Evolutionary conservation across 2,888 invertebrate species (phyloP).

Genomic region (Drosophila niveifrons): DNA sequence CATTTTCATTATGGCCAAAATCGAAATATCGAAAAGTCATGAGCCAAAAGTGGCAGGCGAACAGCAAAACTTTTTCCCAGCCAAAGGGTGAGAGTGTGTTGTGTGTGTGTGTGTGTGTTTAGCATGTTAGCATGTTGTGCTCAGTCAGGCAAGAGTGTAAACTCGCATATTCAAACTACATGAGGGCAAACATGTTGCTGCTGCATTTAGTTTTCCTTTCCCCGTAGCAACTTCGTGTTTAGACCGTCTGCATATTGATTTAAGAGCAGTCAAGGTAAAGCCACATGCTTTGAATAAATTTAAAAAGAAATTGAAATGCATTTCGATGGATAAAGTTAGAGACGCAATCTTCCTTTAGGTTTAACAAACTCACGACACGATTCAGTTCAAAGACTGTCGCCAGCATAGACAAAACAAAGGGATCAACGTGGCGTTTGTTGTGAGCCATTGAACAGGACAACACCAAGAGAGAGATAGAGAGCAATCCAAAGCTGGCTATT

Average conservation of each 20-base stretch:
- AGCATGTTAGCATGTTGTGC: conserved; percentile 44
- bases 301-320: conserved; percentile 38
- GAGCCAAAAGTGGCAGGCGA: conserved; percentile 21
- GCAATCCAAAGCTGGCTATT: conserved; percentile 18
- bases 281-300: conserved; percentile 27
- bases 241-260: conserved; percentile 43
- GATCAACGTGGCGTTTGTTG: not conserved
- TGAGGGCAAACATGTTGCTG: conserved; percentile 1
- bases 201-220: conserved; percentile 14
- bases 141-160: conserved; percentile 45
- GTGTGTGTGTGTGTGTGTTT: not conserved
- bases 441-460: conserved; percentile 23
- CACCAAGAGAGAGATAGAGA: not conserved
- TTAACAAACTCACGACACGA: conserved; percentile 12
- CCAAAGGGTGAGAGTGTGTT: not conserved
- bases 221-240: conserved; percentile 2
- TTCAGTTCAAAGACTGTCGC: not conserved
- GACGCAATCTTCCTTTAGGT: conserved; percentile 9
- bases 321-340: conserved; percentile 22
- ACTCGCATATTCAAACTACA: conserved; percentile 20
- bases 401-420: not conserved
- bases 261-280: conserved; percentile 25
- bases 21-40: conserved; percentile 23
- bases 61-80: conserved; percentile 32
- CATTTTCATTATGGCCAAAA: conserved; percentile 34